Evolutionary conservation across 2,888 invertebrate genomes (phyloP), one percentile per base, ranked within the genome.

Genomic region (Anoplius nigerrimus): DNA sequence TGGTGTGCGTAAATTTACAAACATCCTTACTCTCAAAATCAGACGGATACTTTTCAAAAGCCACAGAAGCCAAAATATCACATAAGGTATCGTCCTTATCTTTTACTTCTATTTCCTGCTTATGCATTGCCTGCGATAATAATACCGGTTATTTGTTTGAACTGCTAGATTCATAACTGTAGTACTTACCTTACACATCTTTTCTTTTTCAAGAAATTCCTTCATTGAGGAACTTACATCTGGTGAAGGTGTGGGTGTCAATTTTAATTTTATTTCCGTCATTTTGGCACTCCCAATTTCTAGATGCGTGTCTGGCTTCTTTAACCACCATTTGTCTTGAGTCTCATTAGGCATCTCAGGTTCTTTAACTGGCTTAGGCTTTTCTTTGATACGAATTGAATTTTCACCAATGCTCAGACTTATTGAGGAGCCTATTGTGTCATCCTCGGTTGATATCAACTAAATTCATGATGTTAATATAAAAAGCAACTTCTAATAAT

Each of bases 31-130:
- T 88, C 71, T 88, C 88, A 78, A 87, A 86, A 58, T 88, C 88
- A n/a, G 87, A 85, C 54, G 86, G 84, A 69, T 87, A 87, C 69
- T 86, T 87, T 56, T 88, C 87, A 42, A 87, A 85, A 11, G 85
- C 86, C 4, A 78, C 75, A 3, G 87, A 87, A n/a, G 87, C 87
- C 27, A 87, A 75, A 72, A 86, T 80, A 24, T 88, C 86, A 51
- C 85, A 83, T 4, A 86, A 70, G 4, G 86, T 88, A 45, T 87
- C 86, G 62, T 88, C 86, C 51, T 81, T 87, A 18, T 84, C 84
- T 61, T 80, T 82, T 0, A 52, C 68, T 24, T 81, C 81, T n/a
- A 69, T 71, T 59, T 85, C 83, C 48, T 64, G 81, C 55, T 75
- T 85, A 27, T 82, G 75, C 61, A 80, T 72, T n/a, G 73, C 76